A percentile compares a stretch with the other conserved stretches of the same genome.
Evolutionary conservation across 2,113 vertebrate species (phyloP).

Genomic region (Neofelis nebulosa): DNA sequence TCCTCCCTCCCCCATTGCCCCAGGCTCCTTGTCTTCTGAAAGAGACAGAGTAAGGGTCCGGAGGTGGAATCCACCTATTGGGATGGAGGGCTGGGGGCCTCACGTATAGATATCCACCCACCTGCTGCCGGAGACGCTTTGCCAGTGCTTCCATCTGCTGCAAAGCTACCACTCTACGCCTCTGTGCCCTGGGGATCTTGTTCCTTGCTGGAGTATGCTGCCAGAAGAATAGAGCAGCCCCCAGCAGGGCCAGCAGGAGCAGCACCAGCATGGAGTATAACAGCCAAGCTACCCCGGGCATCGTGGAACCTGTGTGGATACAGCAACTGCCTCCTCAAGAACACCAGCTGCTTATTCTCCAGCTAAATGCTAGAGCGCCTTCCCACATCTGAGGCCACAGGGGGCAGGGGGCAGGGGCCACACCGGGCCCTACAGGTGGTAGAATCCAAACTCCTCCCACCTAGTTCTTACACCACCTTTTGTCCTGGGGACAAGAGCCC

Average conservation of each 20-base stretch:
- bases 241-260: neutral
- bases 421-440: neutral
- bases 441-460: neutral
- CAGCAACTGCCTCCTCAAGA: neutral
- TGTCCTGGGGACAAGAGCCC: neutral
- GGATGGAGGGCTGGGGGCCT: neutral
- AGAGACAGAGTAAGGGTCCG: neutral
- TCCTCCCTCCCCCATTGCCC: no score
- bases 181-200: conserved; percentile 33
- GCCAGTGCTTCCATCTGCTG: conserved; percentile 1
- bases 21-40: neutral
- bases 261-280: neutral
- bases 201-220: neutral
- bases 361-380: neutral
- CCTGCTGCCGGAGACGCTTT: neutral
- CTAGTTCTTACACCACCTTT: neutral
- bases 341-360: neutral
- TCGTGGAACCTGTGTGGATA: accelerated
- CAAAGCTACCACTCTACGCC: neutral
- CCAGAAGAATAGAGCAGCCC: neutral
- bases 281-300: neutral
- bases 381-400: neutral
- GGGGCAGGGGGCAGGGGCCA: neutral
- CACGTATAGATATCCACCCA: neutral
- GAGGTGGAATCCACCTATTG: neutral